Conservation (phyloP, 2,888 invertebrate species). For the Mactromeris polynyma region DNA sequence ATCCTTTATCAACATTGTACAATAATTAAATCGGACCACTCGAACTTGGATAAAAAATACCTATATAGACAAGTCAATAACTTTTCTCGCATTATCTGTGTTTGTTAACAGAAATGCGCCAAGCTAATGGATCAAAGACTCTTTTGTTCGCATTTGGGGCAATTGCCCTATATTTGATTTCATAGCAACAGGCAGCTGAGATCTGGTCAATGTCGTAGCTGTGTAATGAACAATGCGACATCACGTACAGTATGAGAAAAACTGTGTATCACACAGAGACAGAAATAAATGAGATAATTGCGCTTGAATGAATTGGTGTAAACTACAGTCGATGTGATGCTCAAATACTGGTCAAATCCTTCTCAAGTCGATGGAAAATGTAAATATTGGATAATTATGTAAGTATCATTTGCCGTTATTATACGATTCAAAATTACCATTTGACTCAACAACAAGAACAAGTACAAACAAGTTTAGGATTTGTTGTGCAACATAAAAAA, state of each 20-base stretch:
- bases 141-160: not conserved
- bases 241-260: not conserved
- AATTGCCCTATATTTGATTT: not conserved
- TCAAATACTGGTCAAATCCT: too few species aligned
- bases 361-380: too few species aligned
- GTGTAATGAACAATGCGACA: not conserved
- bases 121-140: not conserved
- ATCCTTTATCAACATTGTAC: not conserved
- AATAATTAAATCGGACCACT: constrained; percentile 1
- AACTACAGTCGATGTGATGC: too few species aligned
- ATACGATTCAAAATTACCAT: too few species aligned
- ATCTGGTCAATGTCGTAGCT: not conserved
- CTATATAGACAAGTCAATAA: not conserved
- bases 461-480: too few species aligned
- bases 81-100: not conserved
- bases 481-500: too few species aligned
- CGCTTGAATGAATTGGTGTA: too few species aligned
- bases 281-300: too few species aligned
- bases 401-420: too few species aligned
- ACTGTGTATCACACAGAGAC: too few species aligned
- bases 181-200: not conserved
- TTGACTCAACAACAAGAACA: too few species aligned
- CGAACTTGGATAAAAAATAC: not conserved
- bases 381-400: too few species aligned
- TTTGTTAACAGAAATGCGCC: not conserved